phyloP scores from a whole-genome alignment of 1,140 invertebrate genomes.

The Pantala flavescens region DNA sequence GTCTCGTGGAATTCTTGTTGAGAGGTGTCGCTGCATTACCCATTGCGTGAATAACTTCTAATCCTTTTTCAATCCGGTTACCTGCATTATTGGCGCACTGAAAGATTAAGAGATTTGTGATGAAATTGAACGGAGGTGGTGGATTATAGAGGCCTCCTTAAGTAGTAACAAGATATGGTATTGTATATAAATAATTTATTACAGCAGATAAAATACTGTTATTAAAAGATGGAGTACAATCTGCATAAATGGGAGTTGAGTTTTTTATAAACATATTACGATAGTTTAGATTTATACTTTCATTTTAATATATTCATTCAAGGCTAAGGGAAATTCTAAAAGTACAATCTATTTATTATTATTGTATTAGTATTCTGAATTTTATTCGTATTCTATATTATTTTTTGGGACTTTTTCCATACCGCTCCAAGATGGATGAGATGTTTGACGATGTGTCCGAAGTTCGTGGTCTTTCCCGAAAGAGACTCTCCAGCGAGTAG shows the following conservation, averaged over 20 bases:
- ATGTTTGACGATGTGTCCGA: conserved; percentile 60
- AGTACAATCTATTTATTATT: too few relatives aligned
- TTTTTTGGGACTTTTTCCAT: too few relatives aligned
- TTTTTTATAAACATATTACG: too few relatives aligned
- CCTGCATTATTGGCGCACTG: conserved; percentile 43
- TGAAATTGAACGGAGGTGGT: background rate
- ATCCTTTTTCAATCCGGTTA: conserved; percentile 55
- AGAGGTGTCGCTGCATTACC: conserved; percentile 74
- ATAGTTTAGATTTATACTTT: too few relatives aligned
- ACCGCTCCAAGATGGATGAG: conserved; percentile 54
- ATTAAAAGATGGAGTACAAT: too few relatives aligned
- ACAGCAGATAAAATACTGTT: too few relatives aligned
- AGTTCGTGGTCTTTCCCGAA: conserved; percentile 73
- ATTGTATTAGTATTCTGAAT: too few relatives aligned
- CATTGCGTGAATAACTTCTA: conserved; percentile 66
- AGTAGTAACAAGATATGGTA: background rate
- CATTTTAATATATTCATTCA: too few relatives aligned
- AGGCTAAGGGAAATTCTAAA: too few relatives aligned
- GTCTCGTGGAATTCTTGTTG: conserved; percentile 78
- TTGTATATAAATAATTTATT: too few relatives aligned
- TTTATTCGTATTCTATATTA: too few relatives aligned
- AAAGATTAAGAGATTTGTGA: background rate
- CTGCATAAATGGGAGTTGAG: too few relatives aligned
- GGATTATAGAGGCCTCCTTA: background rate
- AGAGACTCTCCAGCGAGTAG: conserved; percentile 71